Evolutionary conservation across 2,113 vertebrate species (phyloP).

Genomic region (Pollachius pollachius): DNA sequence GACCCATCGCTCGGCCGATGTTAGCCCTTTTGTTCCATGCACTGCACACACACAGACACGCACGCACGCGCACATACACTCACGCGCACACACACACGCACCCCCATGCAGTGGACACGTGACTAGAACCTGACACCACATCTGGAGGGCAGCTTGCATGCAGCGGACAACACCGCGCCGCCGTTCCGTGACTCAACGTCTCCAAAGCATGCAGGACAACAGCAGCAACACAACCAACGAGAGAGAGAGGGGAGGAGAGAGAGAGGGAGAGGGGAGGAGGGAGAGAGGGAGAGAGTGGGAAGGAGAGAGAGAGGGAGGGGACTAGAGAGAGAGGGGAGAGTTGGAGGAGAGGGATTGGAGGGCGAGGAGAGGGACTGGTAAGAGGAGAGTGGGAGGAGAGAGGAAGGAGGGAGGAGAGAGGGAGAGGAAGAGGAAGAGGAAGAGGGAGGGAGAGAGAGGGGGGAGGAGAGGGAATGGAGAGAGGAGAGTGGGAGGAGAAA

Average conservation of each 20-base stretch:
- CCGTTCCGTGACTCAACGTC: too few relatives aligned
- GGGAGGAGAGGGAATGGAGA: too few relatives aligned
- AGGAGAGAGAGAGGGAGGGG: too few relatives aligned
- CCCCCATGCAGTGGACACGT: constrained; percentile 53
- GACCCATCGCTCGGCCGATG: constrained; percentile 39
- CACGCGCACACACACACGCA: constrained; percentile 27
- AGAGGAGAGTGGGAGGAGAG: too few relatives aligned
- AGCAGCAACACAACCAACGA: constrained; percentile 22
- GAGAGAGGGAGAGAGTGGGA: too few relatives aligned
- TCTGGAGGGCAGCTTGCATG: constrained; percentile 53
- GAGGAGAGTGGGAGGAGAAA: too few relatives aligned
- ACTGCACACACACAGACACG: constrained; percentile 34
- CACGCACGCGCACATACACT: not conserved
- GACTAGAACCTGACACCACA: constrained; percentile 38
- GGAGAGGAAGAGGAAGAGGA: constrained; percentile 5
- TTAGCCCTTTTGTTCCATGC: constrained; percentile 63
- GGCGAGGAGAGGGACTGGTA: too few relatives aligned
- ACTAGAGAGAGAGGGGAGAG: not conserved
- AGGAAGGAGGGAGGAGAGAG: too few relatives aligned
- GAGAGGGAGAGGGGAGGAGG: too few relatives aligned
- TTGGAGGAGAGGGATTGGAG: not conserved
- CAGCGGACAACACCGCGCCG: constrained; percentile 17
- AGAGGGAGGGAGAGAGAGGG: too few relatives aligned
- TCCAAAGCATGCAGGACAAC: too few relatives aligned
- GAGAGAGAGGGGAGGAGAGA: too few relatives aligned